A percentile compares a stretch with the other conserved stretches of the same genome.
phyloP scores from a whole-genome alignment of 2,113 vertebrate species.

The Gobius niger region DNA sequence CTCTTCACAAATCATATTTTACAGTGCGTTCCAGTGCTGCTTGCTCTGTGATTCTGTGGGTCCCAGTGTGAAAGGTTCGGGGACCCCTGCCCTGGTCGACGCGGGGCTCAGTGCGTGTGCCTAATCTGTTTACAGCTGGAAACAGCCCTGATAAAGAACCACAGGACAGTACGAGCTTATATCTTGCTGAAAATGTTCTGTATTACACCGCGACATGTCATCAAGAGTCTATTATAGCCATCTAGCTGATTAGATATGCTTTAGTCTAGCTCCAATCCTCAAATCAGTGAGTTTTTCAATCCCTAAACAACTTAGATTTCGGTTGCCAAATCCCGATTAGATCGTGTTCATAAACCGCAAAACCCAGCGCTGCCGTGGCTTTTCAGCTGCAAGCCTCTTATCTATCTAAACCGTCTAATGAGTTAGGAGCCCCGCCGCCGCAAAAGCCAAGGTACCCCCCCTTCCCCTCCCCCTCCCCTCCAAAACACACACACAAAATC shows the following conservation, averaged over 20 bases:
- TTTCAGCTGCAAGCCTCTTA: conserved; percentile 68
- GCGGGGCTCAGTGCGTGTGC: too few species aligned
- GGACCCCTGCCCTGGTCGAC: too few species aligned
- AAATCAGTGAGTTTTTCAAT: conserved; percentile 55
- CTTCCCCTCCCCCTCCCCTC: not conserved
- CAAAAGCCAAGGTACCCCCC: conserved; percentile 38
- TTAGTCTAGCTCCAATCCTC: conserved; percentile 65
- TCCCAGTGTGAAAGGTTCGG: too few species aligned
- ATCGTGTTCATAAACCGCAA: conserved; percentile 63
- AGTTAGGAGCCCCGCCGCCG: conserved; percentile 58
- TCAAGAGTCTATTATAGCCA: conserved; percentile 46
- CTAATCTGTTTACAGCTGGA: too few species aligned
- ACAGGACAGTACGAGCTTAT: conserved; percentile 14
- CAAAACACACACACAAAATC: conserved; percentile 1
- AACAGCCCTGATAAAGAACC: not conserved
- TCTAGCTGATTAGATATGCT: conserved; percentile 51
- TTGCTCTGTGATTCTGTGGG: too few species aligned
- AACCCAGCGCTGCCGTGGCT: conserved; percentile 57
- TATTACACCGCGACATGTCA: conserved; percentile 19
- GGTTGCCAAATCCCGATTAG: conserved; percentile 65
- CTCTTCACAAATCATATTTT: too few species aligned
- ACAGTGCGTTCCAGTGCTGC: too few species aligned
- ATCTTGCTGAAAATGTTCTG: conserved; percentile 14
- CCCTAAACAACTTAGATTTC: conserved; percentile 64
- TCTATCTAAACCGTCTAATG: conserved; percentile 62